phyloP scores from a whole-genome alignment of 2,113 vertebrate genomes.

The Hymenochirus boettgeri region DNA sequence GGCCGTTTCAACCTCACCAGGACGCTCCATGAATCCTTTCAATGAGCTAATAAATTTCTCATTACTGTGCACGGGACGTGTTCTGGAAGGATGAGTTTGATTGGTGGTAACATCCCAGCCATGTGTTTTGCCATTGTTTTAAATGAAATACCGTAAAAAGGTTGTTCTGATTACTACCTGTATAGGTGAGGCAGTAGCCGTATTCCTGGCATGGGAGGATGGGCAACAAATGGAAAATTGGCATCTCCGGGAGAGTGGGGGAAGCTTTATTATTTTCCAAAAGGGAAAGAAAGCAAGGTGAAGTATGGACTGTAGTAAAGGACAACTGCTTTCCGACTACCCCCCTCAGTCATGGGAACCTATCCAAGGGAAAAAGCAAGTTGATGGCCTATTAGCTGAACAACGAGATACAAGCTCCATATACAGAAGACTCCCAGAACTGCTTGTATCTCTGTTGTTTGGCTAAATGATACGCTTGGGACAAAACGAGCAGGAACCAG shows the following conservation, averaged over 20 bases:
- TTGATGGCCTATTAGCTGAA: too few species aligned
- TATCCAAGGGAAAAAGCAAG: too few species aligned
- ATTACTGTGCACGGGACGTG: slow-evolving; percentile 4
- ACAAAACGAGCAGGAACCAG: too few species aligned
- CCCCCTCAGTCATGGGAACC: too few species aligned
- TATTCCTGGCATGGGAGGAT: not conserved
- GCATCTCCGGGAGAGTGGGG: not conserved
- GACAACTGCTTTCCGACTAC: too few species aligned
- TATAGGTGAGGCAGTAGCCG: slow-evolving; percentile 8
- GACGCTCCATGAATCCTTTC: not conserved
- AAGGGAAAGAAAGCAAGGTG: not conserved
- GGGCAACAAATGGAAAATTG: not conserved
- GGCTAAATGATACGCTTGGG: too few species aligned
- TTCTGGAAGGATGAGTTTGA: slow-evolving; percentile 20
- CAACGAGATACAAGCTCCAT: too few species aligned
- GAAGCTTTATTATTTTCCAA: not conserved
- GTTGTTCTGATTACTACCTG: slow-evolving; percentile 25
- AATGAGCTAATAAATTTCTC: slow-evolving; percentile 28
- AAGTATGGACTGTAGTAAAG: not conserved
- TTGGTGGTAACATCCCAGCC: slow-evolving; percentile 16
- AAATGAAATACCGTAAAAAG: slow-evolving; percentile 17
- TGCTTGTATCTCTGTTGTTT: too few species aligned
- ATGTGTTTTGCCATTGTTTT: slow-evolving; percentile 20
- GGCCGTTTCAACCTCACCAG: slow-evolving; percentile 1
- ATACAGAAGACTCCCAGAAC: too few species aligned